These are phyloP conservation scores for Cactoblastis cactorum DNA, from an alignment of 2,888 invertebrate genomes.

Conservation along the genomic window DNA sequence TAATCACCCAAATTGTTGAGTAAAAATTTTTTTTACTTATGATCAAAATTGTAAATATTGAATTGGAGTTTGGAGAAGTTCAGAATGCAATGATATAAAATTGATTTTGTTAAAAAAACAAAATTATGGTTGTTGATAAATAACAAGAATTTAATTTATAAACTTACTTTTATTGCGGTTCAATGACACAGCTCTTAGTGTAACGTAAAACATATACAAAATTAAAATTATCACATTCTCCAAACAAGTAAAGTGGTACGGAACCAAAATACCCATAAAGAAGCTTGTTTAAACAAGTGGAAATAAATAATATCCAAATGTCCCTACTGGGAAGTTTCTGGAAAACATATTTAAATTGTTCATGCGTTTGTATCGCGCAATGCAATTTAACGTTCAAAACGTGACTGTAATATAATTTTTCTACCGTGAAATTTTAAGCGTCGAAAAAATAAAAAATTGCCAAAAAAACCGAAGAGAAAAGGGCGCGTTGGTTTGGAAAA, in stretches of 20 bases:
- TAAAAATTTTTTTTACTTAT: too few relatives aligned
- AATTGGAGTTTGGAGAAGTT: too few relatives aligned
- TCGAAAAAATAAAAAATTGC: constrained; percentile 15
- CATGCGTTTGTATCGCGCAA: constrained; percentile 16
- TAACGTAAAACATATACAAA: too few relatives aligned
- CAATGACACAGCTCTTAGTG: too few relatives aligned
- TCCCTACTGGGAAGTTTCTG: constrained; percentile 15
- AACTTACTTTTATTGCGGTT: too few relatives aligned
- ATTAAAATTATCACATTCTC: too few relatives aligned
- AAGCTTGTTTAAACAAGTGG: neutral
- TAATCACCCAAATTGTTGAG: too few relatives aligned
- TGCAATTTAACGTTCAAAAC: constrained; percentile 20
- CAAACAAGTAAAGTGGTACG: neutral
- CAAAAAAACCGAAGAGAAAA: neutral
- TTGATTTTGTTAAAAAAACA: too few relatives aligned
- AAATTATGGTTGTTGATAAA: too few relatives aligned
- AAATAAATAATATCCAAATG: constrained; percentile 20
- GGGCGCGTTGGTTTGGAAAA: neutral
- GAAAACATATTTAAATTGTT: constrained; percentile 21
- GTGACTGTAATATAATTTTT: constrained; percentile 23
- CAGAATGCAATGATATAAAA: too few relatives aligned
- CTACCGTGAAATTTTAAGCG: constrained; percentile 14
- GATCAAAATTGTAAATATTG: too few relatives aligned
- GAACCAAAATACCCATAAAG: neutral
- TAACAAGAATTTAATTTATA: too few relatives aligned